phyloP scores from a whole-genome alignment of 2,888 invertebrate genomes.

The Sinodicranocentrus sp. region DNA sequence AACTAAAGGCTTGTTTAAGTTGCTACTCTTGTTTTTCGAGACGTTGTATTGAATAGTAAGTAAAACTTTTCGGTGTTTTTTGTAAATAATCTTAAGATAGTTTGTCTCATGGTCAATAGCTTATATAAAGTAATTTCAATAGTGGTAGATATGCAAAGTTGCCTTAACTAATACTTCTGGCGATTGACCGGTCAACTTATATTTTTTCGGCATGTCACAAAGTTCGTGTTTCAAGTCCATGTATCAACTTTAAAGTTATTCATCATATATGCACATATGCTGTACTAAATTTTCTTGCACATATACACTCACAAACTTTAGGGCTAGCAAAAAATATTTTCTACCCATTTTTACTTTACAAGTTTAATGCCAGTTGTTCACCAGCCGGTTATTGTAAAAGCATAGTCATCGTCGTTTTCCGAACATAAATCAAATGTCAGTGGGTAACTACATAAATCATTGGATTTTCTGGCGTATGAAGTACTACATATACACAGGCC shows the following conservation, averaged over 20 bases:
- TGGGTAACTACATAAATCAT: constrained; percentile 69
- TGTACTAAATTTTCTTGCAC: not conserved
- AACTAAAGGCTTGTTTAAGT: too few relatives aligned
- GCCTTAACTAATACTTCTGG: too few relatives aligned
- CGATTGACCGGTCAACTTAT: too few relatives aligned
- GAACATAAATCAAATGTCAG: constrained; percentile 69
- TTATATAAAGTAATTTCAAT: too few relatives aligned
- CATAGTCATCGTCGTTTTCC: constrained; percentile 44
- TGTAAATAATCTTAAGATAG: too few relatives aligned
- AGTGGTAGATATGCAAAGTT: too few relatives aligned
- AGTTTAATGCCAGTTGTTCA: constrained; percentile 12
- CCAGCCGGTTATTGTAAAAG: constrained; percentile 39
- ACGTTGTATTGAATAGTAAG: too few relatives aligned
- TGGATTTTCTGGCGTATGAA: constrained; percentile 18
- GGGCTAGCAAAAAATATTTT: constrained; percentile 26
- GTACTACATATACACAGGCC: constrained; percentile 31
- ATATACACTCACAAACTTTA: not conserved
- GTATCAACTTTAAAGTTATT: not conserved
- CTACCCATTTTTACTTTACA: not conserved
- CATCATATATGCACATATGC: not conserved
- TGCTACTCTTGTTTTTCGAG: too few relatives aligned
- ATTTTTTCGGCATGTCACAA: too few relatives aligned
- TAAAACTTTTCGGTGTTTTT: too few relatives aligned
- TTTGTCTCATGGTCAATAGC: too few relatives aligned
- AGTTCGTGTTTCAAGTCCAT: not conserved